Conservation (phyloP, 2,113 vertebrate genomes). For the Prunella himalayana region DNA sequence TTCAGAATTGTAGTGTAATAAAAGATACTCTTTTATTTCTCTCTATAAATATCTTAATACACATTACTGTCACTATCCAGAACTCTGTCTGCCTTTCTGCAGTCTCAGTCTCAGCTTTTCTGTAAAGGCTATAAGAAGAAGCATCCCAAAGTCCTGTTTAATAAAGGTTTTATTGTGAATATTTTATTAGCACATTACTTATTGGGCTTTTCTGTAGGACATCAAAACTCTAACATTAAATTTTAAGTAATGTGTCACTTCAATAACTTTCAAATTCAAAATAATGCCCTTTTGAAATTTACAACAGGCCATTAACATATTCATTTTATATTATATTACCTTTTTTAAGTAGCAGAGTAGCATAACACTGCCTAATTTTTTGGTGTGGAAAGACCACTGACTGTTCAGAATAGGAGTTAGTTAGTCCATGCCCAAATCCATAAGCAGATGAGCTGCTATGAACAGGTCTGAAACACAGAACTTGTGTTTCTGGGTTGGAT, state of each 20-base stretch:
- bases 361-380: not conserved
- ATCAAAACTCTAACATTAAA: not conserved
- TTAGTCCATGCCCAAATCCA: not conserved
- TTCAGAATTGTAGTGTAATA: not conserved
- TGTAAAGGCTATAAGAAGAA: not conserved
- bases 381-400: not conserved
- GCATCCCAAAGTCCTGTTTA: not conserved
- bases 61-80: not conserved
- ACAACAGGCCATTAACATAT: not conserved
- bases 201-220: not conserved
- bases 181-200: not conserved
- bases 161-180: not conserved
- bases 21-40: not conserved
- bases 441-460: not conserved
- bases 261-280: not conserved
- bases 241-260: not conserved
- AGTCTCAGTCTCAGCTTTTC: not conserved
- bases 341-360: not conserved
- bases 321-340: not conserved
- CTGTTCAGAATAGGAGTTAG: not conserved
- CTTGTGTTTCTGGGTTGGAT: not conserved
- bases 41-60: not conserved
- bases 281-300: not conserved
- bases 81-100: not conserved
- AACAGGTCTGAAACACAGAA: not conserved